phyloP scores from a whole-genome alignment of 2,888 invertebrate species.

The Unio pictorum region DNA sequence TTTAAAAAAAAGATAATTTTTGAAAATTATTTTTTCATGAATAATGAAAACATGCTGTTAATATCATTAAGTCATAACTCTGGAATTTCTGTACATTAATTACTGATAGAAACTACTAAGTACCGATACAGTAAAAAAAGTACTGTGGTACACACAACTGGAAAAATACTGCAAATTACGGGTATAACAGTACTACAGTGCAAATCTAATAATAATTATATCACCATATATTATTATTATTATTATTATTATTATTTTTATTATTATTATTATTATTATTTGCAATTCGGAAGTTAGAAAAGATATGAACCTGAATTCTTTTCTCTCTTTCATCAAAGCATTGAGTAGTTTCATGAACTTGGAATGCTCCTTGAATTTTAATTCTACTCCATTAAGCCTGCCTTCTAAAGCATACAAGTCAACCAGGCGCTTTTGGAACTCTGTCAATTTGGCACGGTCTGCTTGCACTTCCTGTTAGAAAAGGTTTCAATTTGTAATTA shows the following conservation, averaged over 20 bases:
- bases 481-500: slow-evolving; percentile 1
- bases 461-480: slow-evolving; percentile 69
- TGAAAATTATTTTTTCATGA: no score
- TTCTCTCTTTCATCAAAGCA: not conserved
- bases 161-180: no score
- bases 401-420: slow-evolving; percentile 87
- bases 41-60: no score
- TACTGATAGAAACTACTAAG: no score
- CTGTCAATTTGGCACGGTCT: slow-evolving; percentile 74
- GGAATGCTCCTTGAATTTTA: slow-evolving; percentile 75
- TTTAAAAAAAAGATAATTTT: no score
- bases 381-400: slow-evolving; percentile 84
- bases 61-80: no score
- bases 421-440: slow-evolving; percentile 79
- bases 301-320: not conserved
- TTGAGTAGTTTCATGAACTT: slow-evolving; percentile 27
- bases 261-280: not conserved
- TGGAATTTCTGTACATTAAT: no score
- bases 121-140: no score
- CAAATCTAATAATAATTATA: no score
- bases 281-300: no score
- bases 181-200: no score
- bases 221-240: not conserved
- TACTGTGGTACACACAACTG: no score
- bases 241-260: not conserved